A percentile compares a stretch with the other conserved stretches of the same genome.
These are phyloP conservation scores for Zelleria hepariella DNA, from an alignment of 2,888 invertebrate genomes.

Conservation along the genomic window DNA sequence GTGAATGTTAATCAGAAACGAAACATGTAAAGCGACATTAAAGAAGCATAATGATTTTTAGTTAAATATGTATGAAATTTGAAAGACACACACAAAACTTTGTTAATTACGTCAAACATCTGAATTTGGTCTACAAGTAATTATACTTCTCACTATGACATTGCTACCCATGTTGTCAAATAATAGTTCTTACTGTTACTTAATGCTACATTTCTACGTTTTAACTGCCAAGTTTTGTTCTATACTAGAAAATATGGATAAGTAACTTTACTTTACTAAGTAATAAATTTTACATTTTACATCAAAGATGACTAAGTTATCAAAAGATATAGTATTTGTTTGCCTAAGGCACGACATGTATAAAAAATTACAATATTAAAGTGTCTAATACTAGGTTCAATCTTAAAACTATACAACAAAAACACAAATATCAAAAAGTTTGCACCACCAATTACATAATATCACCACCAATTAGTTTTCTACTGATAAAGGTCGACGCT, in stretches of 20 bases:
- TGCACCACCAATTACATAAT: conserved; percentile 65
- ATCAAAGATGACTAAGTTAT: conserved; percentile 4
- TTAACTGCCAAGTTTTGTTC: conserved; percentile 16
- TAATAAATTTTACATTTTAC: background rate
- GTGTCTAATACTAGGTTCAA: conserved; percentile 31
- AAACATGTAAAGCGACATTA: conserved; percentile 61
- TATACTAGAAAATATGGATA: conserved; percentile 2
- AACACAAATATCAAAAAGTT: conserved; percentile 43
- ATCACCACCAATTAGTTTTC: conserved; percentile 46
- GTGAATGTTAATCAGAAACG: conserved; percentile 25
- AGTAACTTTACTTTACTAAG: conserved; percentile 2
- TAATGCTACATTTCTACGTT: conserved; percentile 20
- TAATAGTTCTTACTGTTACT: conserved; percentile 23
- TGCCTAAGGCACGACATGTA: conserved; percentile 46
- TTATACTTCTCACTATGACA: conserved; percentile 23
- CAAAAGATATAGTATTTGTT: conserved; percentile 14
- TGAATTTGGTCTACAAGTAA: conserved; percentile 36
- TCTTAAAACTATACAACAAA: conserved; percentile 53
- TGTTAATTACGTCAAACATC: conserved; percentile 28
- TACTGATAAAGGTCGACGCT: conserved; percentile 15
- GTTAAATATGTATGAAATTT: conserved; percentile 22
- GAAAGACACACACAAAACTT: conserved; percentile 29
- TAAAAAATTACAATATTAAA: conserved; percentile 23
- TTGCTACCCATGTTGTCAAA: conserved; percentile 45
- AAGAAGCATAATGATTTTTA: conserved; percentile 50